These are phyloP conservation scores for Lasiurus cinereus DNA, from an alignment of 2,113 vertebrate genomes.

Conservation along the genomic window DNA sequence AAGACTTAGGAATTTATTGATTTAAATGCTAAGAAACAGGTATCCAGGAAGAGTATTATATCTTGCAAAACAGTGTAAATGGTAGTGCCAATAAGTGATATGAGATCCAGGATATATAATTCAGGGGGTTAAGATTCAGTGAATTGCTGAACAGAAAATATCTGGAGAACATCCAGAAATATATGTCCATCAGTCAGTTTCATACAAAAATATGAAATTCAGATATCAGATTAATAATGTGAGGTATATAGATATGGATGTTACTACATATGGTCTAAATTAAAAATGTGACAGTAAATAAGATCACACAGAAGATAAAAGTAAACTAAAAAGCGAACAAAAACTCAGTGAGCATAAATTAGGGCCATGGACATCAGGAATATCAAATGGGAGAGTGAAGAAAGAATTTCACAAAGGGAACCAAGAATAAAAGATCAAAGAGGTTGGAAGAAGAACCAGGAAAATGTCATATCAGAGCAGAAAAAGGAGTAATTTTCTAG, in stretches of 20 bases:
- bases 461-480: neutral
- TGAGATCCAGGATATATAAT: neutral
- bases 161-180: neutral
- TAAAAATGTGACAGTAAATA: neutral
- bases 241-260: neutral
- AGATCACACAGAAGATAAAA: neutral
- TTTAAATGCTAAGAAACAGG: neutral
- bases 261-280: neutral
- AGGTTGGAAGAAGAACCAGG: neutral
- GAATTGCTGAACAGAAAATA: neutral
- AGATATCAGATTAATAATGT: neutral
- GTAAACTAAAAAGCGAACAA: neutral
- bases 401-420: conserved; percentile 34
- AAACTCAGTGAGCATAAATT: neutral
- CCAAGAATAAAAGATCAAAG: neutral
- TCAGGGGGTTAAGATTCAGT: neutral
- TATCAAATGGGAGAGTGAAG: neutral
- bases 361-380: neutral
- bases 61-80: neutral
- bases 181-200: neutral
- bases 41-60: neutral
- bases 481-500: neutral
- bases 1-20: neutral
- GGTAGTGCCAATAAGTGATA: neutral
- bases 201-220: conserved; percentile 10